Evolutionary conservation across 92 coral and sea anemone genomes (phyloP).

Genomic region (Zoanthus solanderi): DNA sequence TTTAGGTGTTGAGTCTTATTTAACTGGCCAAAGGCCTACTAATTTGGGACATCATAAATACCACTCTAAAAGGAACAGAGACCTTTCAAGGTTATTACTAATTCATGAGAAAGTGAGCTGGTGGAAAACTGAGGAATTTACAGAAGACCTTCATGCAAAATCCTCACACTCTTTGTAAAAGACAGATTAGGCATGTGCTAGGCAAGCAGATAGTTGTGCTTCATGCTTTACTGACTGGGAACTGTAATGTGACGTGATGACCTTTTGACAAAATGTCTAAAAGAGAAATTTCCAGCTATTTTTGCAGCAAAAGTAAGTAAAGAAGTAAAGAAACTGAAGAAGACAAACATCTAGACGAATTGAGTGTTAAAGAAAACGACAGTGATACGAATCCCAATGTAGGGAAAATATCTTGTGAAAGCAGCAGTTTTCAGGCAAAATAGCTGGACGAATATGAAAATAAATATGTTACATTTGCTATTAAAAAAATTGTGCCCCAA

Average conservation of each 20-base stretch:
- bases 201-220: not conserved
- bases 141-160: not conserved
- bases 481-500: no score
- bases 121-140: not conserved
- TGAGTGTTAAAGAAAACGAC: not conserved
- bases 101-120: not conserved
- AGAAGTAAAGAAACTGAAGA: not conserved
- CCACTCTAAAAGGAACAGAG: no score
- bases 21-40: no score
- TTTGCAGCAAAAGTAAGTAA: not conserved
- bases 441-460: no score
- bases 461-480: no score
- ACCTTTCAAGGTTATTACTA: not conserved
- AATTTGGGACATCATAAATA: no score
- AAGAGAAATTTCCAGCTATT: not conserved
- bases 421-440: not conserved
- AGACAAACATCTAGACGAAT: not conserved
- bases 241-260: not conserved
- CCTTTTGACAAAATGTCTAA: not conserved
- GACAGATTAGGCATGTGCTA: not conserved
- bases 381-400: not conserved
- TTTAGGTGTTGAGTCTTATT: no score
- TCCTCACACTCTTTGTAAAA: not conserved
- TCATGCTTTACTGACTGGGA: not conserved
- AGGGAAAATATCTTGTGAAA: not conserved